Percentiles rank a stretch among this genome's conserved stretches.
Evolutionary conservation across 2,888 invertebrate species (phyloP).

Genomic region (Sinhomidia bicolor): DNA sequence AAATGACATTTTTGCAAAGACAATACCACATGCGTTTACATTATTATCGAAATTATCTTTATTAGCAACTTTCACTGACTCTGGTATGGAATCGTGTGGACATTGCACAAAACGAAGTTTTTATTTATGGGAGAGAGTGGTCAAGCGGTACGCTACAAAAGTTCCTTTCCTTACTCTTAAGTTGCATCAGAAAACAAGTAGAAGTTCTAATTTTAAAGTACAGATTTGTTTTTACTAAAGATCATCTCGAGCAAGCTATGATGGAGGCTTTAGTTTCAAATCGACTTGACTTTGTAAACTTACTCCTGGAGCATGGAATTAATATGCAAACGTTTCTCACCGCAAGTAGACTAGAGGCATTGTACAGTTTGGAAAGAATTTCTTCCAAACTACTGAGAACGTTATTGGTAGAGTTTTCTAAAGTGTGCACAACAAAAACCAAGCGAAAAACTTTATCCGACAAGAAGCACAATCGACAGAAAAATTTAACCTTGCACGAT

Average conservation of each 20-base stretch:
- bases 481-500: conserved; percentile 89
- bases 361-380: conserved; percentile 94
- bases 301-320: conserved; percentile 98
- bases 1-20: conserved; percentile 69
- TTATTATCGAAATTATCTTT: neutral
- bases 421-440: conserved; percentile 35
- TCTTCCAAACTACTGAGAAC: conserved; percentile 69
- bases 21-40: no score
- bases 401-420: conserved; percentile 73
- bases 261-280: conserved; percentile 99
- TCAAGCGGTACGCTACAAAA: conserved; percentile 86
- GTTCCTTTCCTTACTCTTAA: neutral
- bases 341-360: conserved; percentile 96
- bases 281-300: conserved; percentile 98
- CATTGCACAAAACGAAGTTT: conserved; percentile 94
- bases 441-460: neutral
- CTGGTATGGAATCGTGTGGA: conserved; percentile 97
- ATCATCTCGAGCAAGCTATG: conserved; percentile 98
- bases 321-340: conserved; percentile 99
- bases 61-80: conserved; percentile 78
- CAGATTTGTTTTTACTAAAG: no score
- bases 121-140: conserved; percentile 99
- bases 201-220: conserved; percentile 90
- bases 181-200: no score
- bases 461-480: conserved; percentile 31